Evolutionary conservation across 2,113 vertebrate species (phyloP).

Genomic region (Pollimyrus isidori): DNA sequence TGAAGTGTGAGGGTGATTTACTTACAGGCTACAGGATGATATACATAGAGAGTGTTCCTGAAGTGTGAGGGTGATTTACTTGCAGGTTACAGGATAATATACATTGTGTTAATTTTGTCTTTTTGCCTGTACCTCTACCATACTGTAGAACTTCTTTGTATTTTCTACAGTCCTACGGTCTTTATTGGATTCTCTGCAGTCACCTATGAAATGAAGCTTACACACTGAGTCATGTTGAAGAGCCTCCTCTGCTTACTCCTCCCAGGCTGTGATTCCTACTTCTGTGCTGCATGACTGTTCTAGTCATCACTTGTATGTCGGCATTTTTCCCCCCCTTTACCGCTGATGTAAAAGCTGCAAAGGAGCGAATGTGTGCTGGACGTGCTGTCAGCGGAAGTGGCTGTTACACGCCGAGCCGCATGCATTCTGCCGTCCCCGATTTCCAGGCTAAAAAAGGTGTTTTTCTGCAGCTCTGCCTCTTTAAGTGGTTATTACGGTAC

Average conservation of each 20-base stretch:
- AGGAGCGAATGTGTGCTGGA: not conserved
- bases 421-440: not conserved
- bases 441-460: not conserved
- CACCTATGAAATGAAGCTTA: not conserved
- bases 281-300: not conserved
- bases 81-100: not conserved
- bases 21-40: too few relatives aligned
- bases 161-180: not conserved
- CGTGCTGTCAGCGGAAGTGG: not conserved
- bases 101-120: not conserved
- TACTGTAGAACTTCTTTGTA: not conserved
- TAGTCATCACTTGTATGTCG: not conserved
- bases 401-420: not conserved
- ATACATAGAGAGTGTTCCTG: too few relatives aligned
- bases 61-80: not conserved
- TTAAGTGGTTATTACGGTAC: not conserved
- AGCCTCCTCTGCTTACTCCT: not conserved
- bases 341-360: not conserved
- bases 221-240: not conserved
- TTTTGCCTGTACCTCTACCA: not conserved
- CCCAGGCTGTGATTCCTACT: not conserved
- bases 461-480: not conserved
- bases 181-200: not conserved
- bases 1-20: too few relatives aligned
- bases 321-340: not conserved